phyloP scores from a whole-genome alignment of 2,113 vertebrate genomes.

The Rhinoderma darwinii region DNA sequence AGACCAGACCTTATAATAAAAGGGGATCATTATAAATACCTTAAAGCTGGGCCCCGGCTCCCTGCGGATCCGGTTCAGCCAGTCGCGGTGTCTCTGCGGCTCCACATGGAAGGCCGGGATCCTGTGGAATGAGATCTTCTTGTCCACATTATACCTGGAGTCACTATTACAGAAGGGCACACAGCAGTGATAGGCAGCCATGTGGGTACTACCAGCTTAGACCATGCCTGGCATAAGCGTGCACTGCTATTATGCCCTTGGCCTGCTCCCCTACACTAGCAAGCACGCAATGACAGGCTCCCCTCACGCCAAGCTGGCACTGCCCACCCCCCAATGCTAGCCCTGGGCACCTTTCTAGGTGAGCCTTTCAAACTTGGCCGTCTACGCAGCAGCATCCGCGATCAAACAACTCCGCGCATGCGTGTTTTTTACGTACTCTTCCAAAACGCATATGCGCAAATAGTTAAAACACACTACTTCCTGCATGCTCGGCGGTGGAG shows the following conservation, averaged over 20 bases:
- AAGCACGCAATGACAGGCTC: background rate
- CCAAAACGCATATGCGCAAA: background rate
- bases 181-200: conserved; percentile 57
- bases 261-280: background rate
- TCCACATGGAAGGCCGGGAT: conserved; percentile 53
- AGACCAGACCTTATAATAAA: too few species aligned
- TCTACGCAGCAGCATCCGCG: conserved; percentile 1
- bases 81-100: conserved; percentile 42
- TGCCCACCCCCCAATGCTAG: background rate
- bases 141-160: conserved; percentile 48
- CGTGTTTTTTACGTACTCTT: too few species aligned
- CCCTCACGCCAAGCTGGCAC: background rate
- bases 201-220: background rate
- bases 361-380: conserved; percentile 21
- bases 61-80: conserved; percentile 48
- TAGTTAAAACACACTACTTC: background rate
- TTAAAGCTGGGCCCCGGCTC: conserved; percentile 54
- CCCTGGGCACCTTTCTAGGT: background rate
- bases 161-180: conserved; percentile 56
- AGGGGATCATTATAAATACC: conserved; percentile 1
- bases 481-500: background rate
- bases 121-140: conserved; percentile 56
- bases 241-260: background rate
- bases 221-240: background rate
- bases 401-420: background rate